phyloP scores from a whole-genome alignment of 2,113 vertebrate genomes.

The Muntiacus reevesi region DNA sequence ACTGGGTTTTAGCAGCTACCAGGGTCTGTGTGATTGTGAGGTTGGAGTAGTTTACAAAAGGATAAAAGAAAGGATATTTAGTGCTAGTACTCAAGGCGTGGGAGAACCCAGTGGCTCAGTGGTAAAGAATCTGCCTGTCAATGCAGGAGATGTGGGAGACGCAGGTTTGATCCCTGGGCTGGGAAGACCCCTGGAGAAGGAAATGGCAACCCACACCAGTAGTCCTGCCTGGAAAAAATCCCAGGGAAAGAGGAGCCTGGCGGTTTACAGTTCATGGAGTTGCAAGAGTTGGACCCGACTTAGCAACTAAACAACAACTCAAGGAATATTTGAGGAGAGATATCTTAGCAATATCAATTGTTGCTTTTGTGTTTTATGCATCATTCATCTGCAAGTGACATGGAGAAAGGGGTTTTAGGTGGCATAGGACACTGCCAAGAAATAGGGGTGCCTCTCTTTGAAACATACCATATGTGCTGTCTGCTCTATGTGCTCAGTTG shows the following conservation, averaged over 20 bases:
- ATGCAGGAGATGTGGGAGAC: neutral
- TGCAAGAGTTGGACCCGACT: neutral
- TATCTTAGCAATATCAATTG: neutral
- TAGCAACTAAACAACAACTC: neutral
- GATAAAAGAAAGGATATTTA: neutral
- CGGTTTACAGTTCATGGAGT: neutral
- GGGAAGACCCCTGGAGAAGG: neutral
- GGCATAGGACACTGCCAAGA: neutral
- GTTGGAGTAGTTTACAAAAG: neutral
- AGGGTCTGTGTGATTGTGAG: neutral
- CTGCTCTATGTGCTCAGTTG: neutral
- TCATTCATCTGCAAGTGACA: neutral
- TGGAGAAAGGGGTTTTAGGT: neutral
- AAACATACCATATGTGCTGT: neutral
- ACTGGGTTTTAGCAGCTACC: neutral
- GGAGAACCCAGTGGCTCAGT: neutral
- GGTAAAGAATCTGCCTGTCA: neutral
- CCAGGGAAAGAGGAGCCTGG: neutral
- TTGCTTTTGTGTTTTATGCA: neutral
- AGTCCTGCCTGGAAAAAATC: neutral
- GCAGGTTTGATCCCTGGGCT: neutral
- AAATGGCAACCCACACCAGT: neutral
- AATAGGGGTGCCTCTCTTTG: neutral
- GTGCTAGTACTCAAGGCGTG: neutral
- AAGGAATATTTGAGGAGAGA: neutral